Base-by-base conservation (phyloP, 2,888 invertebrate genomes). In the Phyto melanocephala region DNA sequence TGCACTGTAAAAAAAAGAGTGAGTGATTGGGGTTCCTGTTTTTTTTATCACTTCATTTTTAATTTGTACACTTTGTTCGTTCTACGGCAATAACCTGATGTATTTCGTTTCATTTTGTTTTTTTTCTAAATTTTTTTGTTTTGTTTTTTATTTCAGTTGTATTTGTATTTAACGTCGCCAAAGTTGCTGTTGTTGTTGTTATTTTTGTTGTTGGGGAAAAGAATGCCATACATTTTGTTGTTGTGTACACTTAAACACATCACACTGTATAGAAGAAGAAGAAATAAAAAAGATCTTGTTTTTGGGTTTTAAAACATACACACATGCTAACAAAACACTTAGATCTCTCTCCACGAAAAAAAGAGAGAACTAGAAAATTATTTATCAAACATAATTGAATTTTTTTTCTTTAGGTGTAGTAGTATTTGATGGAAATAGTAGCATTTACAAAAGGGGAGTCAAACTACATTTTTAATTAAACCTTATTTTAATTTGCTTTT, bases 151-250 rank as follows among this genome's bases (percentile, higher is more conserved):
- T 67, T 54, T 37, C 56, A 8, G 20, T 60, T 79, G 52, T 80
- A 65, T 54, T 80, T 80, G 74, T 58, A 45, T 72, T 78, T 80
- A 71, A 85, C 86, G 85, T 81, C 71, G 80, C 78, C 76, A 83
- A 81, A 75, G 86, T 87, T 84, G 84, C 81, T 86, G 79, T 75
- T 72, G 62, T 75, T 76, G 42, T 77, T 81, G 80, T 82, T 79
- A 80, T 86, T 87, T 33, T 89, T 89, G 89, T 89, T 89, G 88
- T 90, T 89, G 90, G 87, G 85, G 88, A 86, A 89, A 89, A 89
- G 89, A 90, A 89, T 89, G 89, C 85, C 86, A 88, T 88, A 86
- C 86, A 87, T 86, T 88, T 87, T 87, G 87, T 88, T 89, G 88
- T 86, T 85, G 86, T 80, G 63, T 68, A 52, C 42, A 28, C 52